A percentile compares a stretch with the other conserved stretches of the same genome.
These are phyloP conservation scores for Muntiacus reevesi DNA, from an alignment of 2,113 vertebrate genomes.

Conservation along the genomic window DNA sequence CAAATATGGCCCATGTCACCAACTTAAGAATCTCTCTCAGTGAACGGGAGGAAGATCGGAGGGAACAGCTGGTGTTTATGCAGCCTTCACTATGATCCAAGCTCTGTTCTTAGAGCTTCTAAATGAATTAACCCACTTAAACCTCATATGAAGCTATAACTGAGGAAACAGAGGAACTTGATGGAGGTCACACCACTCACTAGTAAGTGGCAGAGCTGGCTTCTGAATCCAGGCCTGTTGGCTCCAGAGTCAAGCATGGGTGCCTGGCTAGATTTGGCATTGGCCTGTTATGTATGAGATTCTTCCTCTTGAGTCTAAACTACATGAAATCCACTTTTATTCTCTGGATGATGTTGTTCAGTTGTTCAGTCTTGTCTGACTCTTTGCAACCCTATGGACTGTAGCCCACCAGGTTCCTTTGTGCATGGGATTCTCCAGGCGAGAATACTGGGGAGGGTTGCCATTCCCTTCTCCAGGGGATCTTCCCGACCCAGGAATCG, in stretches of 20 bases:
- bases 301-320: background rate
- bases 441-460: background rate
- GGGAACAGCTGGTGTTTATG: background rate
- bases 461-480: background rate
- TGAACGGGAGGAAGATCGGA: background rate
- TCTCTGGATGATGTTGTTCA: background rate
- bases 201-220: background rate
- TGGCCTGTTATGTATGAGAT: background rate
- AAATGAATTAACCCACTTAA: background rate
- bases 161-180: background rate
- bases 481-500: background rate
- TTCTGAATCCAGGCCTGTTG: background rate
- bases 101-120: background rate
- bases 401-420: background rate
- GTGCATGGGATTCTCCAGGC: background rate
- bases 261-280: background rate
- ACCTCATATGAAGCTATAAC: background rate
- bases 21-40: background rate
- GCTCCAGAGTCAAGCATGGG: background rate
- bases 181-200: background rate
- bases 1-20: background rate
- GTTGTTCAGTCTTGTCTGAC: background rate
- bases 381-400: background rate
- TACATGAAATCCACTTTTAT: background rate
- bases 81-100: background rate